phyloP scores from a whole-genome alignment of 2,888 invertebrate species.

The Brenthis hecate region DNA sequence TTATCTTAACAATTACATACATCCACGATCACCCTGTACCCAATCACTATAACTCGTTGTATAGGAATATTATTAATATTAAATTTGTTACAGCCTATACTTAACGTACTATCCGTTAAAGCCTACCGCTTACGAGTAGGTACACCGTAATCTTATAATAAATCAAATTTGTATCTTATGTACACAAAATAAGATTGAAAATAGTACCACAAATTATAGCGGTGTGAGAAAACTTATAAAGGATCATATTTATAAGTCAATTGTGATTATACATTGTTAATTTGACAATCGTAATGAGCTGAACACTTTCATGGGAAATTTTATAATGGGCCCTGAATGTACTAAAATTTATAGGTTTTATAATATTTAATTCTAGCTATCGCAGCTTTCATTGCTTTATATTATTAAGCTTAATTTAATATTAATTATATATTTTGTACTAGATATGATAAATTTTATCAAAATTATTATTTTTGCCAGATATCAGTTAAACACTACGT shows the following conservation, averaged over 20 bases:
- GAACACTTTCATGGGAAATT: conserved; percentile 25
- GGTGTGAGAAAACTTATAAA: conserved; percentile 40
- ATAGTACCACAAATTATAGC: conserved; percentile 3
- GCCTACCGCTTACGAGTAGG: conserved; percentile 43
- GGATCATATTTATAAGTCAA: conserved; percentile 41
- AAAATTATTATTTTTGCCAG: no score
- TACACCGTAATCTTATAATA: conserved; percentile 4
- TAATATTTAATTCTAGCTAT: neutral
- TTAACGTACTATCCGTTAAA: conserved; percentile 68
- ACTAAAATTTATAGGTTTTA: conserved; percentile 12
- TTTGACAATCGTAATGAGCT: conserved; percentile 40
- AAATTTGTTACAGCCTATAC: conserved; percentile 79
- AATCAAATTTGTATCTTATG: conserved; percentile 10
- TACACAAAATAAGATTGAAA: conserved; percentile 22
- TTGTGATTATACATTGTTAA: conserved; percentile 41
- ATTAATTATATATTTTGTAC: no score
- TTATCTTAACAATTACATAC: no score
- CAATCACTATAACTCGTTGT: conserved; percentile 35
- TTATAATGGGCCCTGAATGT: conserved; percentile 23
- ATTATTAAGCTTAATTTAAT: neutral
- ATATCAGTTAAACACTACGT: no score
- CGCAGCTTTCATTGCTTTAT: neutral
- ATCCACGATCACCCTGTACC: conserved; percentile 21
- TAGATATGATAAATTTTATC: no score
- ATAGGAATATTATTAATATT: conserved; percentile 77